Base-by-base conservation (phyloP, 2,888 invertebrate species). In the Ormyrus thymus region DNA sequence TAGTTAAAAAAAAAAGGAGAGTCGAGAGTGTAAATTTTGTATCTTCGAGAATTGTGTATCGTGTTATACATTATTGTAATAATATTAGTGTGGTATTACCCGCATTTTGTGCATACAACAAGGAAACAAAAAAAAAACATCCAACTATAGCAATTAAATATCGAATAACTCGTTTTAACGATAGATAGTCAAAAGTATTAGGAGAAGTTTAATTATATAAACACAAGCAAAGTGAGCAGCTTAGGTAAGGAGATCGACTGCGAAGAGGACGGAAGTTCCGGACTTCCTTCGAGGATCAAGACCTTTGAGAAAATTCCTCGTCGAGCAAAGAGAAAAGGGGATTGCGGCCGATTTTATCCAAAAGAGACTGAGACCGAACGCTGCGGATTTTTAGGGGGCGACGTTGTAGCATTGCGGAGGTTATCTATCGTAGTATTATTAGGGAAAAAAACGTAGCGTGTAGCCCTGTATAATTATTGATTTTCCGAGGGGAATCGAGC, bases 361-460 rank as follows among this genome's bases (percentile, higher is more conserved):
- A 75, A 75, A 83, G 83, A 83, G 83, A 84, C 84, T 84, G 83
- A 84, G 66, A 61, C 29, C 29, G 48, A 65, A 78, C 78, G 65
- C 62, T 55, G 68, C 43, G 66, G 66, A 55, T 53, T 71, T 72
- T 72, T 76, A 74, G 7, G 13, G 7, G 55, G 13, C 61, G 45
- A 43, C 61, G 58, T 29, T 29, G 29, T 29, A 81, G 75, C 81
- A 76, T 81, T 77, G 81, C 81, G 83, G 83, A 83, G 81, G 84
- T 83, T 86, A 86, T 87, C 86, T 88, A 88, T 85, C 82, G 88
- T 89, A 89, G 89, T 89, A 89, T 89, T 89, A 89, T 84, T 89
- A 89, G 89, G 85, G 85, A 86, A 29, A 29, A 29, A 29, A 29
- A 29, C n/a, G 86, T 89, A 89, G 89, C 86, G 85, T 83, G 86